Percentiles rank a stretch among this genome's conserved stretches.
Conservation (phyloP, 2,797 vertebrate species). For the Nyctalus aviator region DNA sequence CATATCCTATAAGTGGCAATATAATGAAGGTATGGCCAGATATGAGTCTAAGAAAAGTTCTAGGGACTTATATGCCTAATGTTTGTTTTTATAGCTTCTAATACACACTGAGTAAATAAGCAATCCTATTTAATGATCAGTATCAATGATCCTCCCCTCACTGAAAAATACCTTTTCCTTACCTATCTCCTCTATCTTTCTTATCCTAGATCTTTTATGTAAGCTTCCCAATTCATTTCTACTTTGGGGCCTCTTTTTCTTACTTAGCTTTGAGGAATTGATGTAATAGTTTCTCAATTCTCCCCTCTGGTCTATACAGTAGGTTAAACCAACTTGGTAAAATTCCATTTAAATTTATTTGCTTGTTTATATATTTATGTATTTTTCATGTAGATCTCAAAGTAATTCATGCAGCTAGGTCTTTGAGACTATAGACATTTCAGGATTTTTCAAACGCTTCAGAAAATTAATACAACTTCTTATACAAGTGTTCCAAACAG, state of each 20-base stretch:
- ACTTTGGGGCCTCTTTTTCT: neutral
- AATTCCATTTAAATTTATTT: conserved; percentile 27
- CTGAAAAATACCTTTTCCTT: conserved; percentile 10
- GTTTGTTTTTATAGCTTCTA: conserved; percentile 9
- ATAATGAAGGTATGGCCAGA: neutral
- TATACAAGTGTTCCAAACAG: neutral
- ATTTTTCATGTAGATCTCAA: conserved; percentile 22
- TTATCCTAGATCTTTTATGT: neutral
- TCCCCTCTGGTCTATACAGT: neutral
- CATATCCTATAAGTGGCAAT: neutral
- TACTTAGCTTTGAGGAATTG: neutral
- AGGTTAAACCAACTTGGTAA: conserved; percentile 19
- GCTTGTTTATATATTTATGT: neutral
- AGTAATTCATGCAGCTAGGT: neutral
- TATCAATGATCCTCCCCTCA: neutral
- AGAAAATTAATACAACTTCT: conserved; percentile 45
- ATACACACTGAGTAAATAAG: neutral
- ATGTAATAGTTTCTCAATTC: conserved; percentile 31
- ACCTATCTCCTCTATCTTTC: neutral
- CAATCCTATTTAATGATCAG: neutral
- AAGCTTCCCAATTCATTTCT: neutral
- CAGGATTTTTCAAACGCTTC: conserved; percentile 18
- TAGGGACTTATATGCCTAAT: neutral
- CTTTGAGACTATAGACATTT: conserved; percentile 22
- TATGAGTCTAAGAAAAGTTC: neutral